Evolutionary conservation across 2,888 invertebrate species (phyloP).

Genomic region (Gastrophysa polygoni): DNA sequence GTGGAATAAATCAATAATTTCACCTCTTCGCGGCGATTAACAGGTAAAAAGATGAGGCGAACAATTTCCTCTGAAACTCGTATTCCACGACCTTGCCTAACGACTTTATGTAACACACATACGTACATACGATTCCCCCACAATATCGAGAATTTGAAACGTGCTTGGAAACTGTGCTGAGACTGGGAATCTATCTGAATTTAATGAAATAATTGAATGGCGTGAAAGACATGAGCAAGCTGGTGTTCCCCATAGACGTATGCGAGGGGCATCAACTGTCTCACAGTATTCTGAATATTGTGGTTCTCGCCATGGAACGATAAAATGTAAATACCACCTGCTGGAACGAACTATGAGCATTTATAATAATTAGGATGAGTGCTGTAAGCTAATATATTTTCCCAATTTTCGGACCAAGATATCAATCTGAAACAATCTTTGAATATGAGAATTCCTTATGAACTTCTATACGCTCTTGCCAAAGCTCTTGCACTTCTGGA

Average conservation of each 20-base stretch:
- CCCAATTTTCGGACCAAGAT: too few relatives aligned
- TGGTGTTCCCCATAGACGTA: not conserved
- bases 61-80: slow-evolving; percentile 13
- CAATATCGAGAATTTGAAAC: not conserved
- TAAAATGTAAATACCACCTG: too few relatives aligned
- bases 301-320: too few relatives aligned
- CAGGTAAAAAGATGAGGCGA: slow-evolving; percentile 12
- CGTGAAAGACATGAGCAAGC: not conserved
- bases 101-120: slow-evolving; percentile 11
- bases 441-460: too few relatives aligned
- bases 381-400: too few relatives aligned
- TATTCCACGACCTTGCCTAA: slow-evolving; percentile 8
- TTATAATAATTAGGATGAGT: too few relatives aligned
- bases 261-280: not conserved
- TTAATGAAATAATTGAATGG: not conserved
- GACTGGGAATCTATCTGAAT: not conserved
- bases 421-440: too few relatives aligned
- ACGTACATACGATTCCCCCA: not conserved
- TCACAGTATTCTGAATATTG: too few relatives aligned
- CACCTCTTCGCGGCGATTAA: slow-evolving; percentile 3
- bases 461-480: too few relatives aligned
- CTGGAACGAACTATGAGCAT: too few relatives aligned
- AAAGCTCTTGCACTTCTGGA: too few relatives aligned
- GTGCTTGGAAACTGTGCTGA: not conserved
- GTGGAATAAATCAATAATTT: slow-evolving; percentile 4